Conservation (phyloP, 2,113 vertebrate species). For the Ameiurus melas region DNA sequence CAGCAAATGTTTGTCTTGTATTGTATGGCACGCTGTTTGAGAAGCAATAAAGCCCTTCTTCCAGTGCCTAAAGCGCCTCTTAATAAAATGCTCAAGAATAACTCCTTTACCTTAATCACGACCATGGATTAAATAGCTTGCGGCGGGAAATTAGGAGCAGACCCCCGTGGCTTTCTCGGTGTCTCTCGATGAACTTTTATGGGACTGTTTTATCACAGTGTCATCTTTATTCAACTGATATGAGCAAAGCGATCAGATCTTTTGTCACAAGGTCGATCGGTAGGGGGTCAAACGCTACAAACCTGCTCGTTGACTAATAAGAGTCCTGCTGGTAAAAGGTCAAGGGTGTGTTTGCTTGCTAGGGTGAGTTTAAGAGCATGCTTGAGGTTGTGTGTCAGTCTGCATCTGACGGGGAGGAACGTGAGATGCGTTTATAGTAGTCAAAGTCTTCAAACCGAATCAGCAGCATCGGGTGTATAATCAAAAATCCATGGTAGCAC, state of each 20-base stretch:
- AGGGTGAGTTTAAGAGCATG: constrained; percentile 4
- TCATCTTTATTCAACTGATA: constrained; percentile 68
- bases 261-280: constrained; percentile 61
- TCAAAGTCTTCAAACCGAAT: neutral
- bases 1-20: constrained; percentile 84
- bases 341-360: constrained; percentile 39
- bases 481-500: neutral
- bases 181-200: constrained; percentile 57
- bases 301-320: constrained; percentile 67
- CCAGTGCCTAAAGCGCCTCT: constrained; percentile 75
- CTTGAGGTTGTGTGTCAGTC: constrained; percentile 1
- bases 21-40: constrained; percentile 80
- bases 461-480: neutral
- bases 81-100: constrained; percentile 84
- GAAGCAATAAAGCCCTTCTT: constrained; percentile 79
- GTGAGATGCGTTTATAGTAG: constrained; percentile 4
- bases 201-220: constrained; percentile 45
- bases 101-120: constrained; percentile 79
- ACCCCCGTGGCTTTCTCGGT: constrained; percentile 53
- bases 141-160: constrained; percentile 79
- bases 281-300: constrained; percentile 61
- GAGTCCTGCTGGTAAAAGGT: constrained; percentile 63
- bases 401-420: neutral
- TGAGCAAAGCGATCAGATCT: constrained; percentile 69
- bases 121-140: constrained; percentile 76